A percentile compares a stretch with the other conserved stretches of the same genome.
Conservation (phyloP, 1,140 invertebrate species). For the Drosophila quadrilineata region DNA sequence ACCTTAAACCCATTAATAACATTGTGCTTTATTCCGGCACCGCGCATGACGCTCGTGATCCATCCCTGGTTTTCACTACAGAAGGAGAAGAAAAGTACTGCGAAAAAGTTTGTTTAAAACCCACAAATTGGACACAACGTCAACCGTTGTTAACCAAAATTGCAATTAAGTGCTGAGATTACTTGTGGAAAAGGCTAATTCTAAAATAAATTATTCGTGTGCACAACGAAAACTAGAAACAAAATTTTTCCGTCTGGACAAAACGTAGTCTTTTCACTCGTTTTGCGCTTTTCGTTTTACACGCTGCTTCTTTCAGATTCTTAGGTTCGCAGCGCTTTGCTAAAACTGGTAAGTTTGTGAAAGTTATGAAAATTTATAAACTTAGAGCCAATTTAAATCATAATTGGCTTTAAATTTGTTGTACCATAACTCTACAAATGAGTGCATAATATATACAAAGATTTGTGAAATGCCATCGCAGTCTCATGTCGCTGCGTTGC, state of each 20-base stretch:
- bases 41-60: conserved; percentile 44
- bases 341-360: conserved; percentile 61
- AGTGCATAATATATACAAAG: conserved; percentile 22
- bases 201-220: conserved; percentile 10
- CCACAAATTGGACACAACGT: conserved; percentile 48
- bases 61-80: conserved; percentile 48
- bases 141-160: conserved; percentile 44
- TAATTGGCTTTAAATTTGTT: conserved; percentile 7
- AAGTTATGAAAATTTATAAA: conserved; percentile 15
- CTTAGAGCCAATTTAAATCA: conserved; percentile 8
- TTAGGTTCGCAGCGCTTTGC: conserved; percentile 47
- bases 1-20: conserved; percentile 12
- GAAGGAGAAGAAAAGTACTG: conserved; percentile 55
- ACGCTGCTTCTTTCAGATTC: conserved; percentile 57
- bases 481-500: conserved; percentile 45
- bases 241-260: conserved; percentile 32
- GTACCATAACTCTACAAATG: conserved; percentile 14
- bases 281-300: conserved; percentile 69
- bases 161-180: conserved; percentile 24
- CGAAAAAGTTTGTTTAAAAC: conserved; percentile 55
- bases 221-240: conserved; percentile 17
- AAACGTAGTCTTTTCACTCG: conserved; percentile 61
- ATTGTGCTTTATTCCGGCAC: conserved; percentile 28
- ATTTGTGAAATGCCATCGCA: conserved; percentile 64
- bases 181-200: conserved; percentile 23